A percentile compares a stretch with the other conserved stretches of the same genome.
Conservation (phyloP, 1,140 invertebrate genomes). For the Neuroterus valhalla region DNA sequence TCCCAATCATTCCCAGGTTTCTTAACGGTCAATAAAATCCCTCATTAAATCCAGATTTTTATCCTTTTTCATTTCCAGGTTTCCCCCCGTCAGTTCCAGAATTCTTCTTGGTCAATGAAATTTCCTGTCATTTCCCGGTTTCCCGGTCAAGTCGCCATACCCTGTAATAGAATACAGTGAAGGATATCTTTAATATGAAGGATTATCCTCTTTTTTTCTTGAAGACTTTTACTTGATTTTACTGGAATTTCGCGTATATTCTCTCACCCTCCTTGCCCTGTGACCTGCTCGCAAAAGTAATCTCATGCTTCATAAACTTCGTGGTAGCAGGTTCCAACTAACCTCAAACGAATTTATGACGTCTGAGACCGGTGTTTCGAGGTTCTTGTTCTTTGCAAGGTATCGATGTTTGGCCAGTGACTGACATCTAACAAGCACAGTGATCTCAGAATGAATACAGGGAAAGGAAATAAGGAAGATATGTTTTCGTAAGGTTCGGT, state of each 20-base stretch:
- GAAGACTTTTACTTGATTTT: background rate
- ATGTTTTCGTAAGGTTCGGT: slow-evolving; percentile 23
- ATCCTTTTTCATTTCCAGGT: too few relatives aligned
- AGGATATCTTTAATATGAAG: background rate
- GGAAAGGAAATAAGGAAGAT: slow-evolving; percentile 17
- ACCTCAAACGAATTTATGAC: slow-evolving; percentile 57
- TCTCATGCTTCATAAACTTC: slow-evolving; percentile 59
- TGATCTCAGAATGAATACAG: slow-evolving; percentile 9
- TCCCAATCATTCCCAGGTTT: too few relatives aligned
- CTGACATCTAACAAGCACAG: slow-evolving; percentile 16
- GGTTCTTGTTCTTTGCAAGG: slow-evolving; percentile 20
- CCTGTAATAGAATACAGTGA: too few relatives aligned
- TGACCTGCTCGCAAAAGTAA: slow-evolving; percentile 57
- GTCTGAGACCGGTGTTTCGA: slow-evolving; percentile 53
- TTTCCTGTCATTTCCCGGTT: too few relatives aligned
- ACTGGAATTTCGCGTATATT: slow-evolving; percentile 2
- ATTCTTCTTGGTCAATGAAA: background rate
- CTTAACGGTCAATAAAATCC: too few relatives aligned
- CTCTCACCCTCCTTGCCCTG: slow-evolving; percentile 17
- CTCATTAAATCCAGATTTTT: too few relatives aligned
- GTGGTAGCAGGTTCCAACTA: slow-evolving; percentile 50
- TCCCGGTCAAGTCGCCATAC: too few relatives aligned
- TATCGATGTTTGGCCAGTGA: slow-evolving; percentile 20
- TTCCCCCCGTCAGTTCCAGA: too few relatives aligned
- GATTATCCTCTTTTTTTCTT: too few relatives aligned